Base-by-base conservation (phyloP, 2,113 vertebrate species). In the Scatophagus argus region DNA sequence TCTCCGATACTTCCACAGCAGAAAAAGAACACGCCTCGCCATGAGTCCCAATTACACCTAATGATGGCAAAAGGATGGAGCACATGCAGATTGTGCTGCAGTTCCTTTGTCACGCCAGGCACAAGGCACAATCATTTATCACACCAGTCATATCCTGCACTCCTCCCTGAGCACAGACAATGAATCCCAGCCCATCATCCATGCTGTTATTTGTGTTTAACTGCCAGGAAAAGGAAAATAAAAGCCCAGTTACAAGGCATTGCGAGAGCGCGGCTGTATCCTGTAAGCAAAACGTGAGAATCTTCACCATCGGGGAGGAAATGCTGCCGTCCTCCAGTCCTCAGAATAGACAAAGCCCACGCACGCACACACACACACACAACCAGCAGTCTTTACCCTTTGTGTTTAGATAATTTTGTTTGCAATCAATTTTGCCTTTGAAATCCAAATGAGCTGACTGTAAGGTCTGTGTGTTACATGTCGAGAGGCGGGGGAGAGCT, bases 11-110 rank as follows among this genome's bases (percentile, higher is more conserved):
- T 76, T 87, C 77, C 79, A 51, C 68, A 19, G 82, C 21, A 46
- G 75, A 59, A 83, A 83, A 82, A 77, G 84, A 89, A 87, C 87
- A 79, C 34, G 70, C 83, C 85, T 91, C 83, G 73, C 88, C 88
- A 79, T 84, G 92, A 92, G 92, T 89, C 91, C 92, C 92, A 94
- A 92, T 93, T 94, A 94, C 90, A 94, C 89, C 88, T 91, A 94
- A 93, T 94, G 94, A 94, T 93, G 83, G 93, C 82, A 39, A 90
- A 88, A 91, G 89, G 89, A 92, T 88, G 88, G 88, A 90, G 86
- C 92, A 77, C 91, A 93, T 93, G 93, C 89, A 93, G 90, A 94
- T 92, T 81, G 84, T 71, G 78, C 87, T 38, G 85, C 90, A 85
- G 89, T 89, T 93, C 85, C 82, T 90, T 92, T 92, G 92, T 93